These are phyloP conservation scores for Rhadinocentrus ornatus DNA, from an alignment of 2,797 vertebrate species.

Conservation along the genomic window DNA sequence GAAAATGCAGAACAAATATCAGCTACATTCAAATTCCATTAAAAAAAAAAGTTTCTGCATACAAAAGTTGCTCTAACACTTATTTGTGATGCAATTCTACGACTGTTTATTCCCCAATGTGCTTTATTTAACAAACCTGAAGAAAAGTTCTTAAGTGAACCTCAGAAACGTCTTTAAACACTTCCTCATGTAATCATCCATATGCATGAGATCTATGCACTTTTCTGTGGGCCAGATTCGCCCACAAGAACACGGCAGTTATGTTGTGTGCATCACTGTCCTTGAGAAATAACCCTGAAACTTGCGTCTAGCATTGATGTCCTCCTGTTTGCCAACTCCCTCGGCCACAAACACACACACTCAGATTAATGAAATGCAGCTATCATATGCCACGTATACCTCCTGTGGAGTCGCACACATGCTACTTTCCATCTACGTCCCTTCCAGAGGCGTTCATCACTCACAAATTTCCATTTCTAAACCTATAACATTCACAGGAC, in stretches of 20 bases:
- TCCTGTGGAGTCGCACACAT: constrained; percentile 62
- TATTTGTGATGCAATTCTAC: background rate
- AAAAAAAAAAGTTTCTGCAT: too few species aligned
- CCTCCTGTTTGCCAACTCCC: constrained; percentile 55
- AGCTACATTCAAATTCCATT: background rate
- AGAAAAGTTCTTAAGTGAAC: background rate
- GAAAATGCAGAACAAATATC: background rate
- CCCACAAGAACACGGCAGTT: constrained; percentile 21
- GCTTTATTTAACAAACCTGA: background rate
- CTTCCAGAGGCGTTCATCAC: constrained; percentile 28
- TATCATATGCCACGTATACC: constrained; percentile 33
- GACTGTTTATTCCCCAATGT: background rate
- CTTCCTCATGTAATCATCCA: background rate
- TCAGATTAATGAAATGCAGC: constrained; percentile 61
- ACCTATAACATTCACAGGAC: constrained; percentile 34
- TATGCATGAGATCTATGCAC: constrained; percentile 2
- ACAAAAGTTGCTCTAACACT: background rate
- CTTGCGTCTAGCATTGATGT: constrained; percentile 32
- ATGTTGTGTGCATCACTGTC: constrained; percentile 24
- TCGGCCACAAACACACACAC: constrained; percentile 8
- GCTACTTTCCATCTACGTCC: constrained; percentile 25
- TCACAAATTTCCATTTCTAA: constrained; percentile 59
- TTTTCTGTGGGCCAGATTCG: constrained; percentile 29
- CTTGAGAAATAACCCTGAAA: constrained; percentile 59
- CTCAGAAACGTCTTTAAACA: background rate